Evolutionary conservation across 2,888 invertebrate genomes (phyloP), one percentile per base, ranked within the genome.

Genomic region (Macaria notata): DNA sequence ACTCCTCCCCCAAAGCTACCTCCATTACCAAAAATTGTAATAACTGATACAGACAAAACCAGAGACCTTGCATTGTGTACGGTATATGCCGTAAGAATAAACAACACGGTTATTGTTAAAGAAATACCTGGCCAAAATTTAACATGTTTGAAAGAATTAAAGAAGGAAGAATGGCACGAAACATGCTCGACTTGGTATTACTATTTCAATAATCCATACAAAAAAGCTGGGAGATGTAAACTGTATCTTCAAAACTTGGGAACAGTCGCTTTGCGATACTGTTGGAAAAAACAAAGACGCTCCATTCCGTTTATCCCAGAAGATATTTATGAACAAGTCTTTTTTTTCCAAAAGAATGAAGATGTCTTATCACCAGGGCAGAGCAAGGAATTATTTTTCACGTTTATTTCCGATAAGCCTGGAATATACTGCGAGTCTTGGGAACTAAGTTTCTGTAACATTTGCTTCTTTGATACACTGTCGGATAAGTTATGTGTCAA

Each of bases 311-410:
- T 78, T 39, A 79, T 87, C 64, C 79, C 83, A 3, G 83, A 84
- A 56, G 78, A 76, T 45, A 65, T 63, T 38, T 75, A 71, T 53
- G 82, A 78, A 44, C 90, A 85, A 71, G 82, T 83, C 0, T 94
- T 93, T 69, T 93, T 86, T 70, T 94, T 94, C 59, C 88, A 93
- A 56, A 93, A 93, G 76, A 93, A 92, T 62, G 92, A 92, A 71
- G 83, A 89, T 19, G 72, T 92, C 0, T 60, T 94, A 44, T 75
- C 86, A 0, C 94, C 93, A 0, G 92, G 93, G 0, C 88, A 93
- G 65, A 79, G 69, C 3, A 81, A 81, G 44, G 65, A 83, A 36
- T 66, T 94, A 45, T 76, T 69, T 9, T 81, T 94, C 38, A 92
- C 91, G 63, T 94, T 93, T 66, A 68, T 87, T 46, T 83, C 91